Evolutionary conservation across 2,113 vertebrate genomes (phyloP).

Genomic region (Rafetus swinhoei): DNA sequence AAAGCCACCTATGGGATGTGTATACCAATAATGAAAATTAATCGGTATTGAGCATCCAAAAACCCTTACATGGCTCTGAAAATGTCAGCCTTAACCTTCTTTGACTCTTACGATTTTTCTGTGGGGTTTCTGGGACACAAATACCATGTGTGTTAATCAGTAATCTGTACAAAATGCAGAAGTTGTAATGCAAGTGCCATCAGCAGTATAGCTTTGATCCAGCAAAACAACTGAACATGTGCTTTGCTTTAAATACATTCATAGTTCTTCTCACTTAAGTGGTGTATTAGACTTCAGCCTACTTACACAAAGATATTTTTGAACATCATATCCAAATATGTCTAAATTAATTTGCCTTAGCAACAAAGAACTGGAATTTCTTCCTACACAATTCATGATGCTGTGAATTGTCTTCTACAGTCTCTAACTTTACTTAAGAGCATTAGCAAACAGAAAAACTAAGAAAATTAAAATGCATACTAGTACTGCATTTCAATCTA

Average conservation of each 20-base stretch:
- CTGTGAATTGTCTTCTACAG: constrained; percentile 41
- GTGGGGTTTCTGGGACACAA: neutral
- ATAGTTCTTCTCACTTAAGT: constrained; percentile 9
- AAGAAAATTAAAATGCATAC: constrained; percentile 3
- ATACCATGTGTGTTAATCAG: neutral
- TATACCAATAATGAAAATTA: neutral
- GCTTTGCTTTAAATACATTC: neutral
- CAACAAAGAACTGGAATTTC: constrained; percentile 12
- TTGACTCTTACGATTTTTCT: neutral
- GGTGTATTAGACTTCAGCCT: constrained; percentile 45
- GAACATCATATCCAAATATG: constrained; percentile 18
- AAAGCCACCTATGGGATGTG: neutral
- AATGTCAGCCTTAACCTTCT: neutral
- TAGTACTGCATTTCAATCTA: neutral
- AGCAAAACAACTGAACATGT: neutral
- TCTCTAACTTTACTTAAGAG: neutral
- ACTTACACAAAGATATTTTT: neutral
- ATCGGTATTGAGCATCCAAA: neutral
- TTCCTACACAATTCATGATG: constrained; percentile 61
- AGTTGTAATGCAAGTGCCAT: neutral
- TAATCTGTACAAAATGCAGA: neutral
- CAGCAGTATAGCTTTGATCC: neutral
- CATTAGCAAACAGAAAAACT: neutral
- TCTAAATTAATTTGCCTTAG: constrained; percentile 38
- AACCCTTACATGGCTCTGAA: neutral